These are phyloP conservation scores for Melolontha melolontha DNA, from an alignment of 2,888 invertebrate genomes.

Conservation along the genomic window DNA sequence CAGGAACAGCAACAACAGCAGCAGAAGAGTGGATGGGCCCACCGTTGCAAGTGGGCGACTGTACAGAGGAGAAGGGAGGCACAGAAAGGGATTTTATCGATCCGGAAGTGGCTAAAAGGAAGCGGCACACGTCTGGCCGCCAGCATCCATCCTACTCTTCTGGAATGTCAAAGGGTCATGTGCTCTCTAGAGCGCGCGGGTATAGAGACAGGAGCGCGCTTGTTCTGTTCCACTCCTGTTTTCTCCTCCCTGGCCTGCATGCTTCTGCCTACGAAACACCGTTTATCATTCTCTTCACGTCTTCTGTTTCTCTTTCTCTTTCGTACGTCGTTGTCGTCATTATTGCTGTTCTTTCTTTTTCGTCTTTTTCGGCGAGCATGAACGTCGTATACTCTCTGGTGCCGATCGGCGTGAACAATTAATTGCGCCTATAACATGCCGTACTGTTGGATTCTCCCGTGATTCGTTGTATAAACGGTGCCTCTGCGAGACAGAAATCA, in stretches of 20 bases:
- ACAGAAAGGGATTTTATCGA: constrained; percentile 47
- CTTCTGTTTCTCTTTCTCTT: constrained; percentile 23
- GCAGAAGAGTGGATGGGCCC: constrained; percentile 36
- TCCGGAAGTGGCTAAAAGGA: constrained; percentile 50
- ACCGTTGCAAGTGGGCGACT: constrained; percentile 48
- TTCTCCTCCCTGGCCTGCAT: constrained; percentile 38
- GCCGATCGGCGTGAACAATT: constrained; percentile 35
- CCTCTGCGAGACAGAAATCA: constrained; percentile 25
- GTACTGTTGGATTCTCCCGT: constrained; percentile 25
- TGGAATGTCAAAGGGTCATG: constrained; percentile 51
- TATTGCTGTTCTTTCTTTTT: constrained; percentile 14
- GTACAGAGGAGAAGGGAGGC: constrained; percentile 43
- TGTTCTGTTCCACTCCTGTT: constrained; percentile 39
- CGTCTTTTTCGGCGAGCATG: constrained; percentile 14
- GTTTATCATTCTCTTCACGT: constrained; percentile 39
- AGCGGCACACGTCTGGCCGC: constrained; percentile 51
- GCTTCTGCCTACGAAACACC: constrained; percentile 36
- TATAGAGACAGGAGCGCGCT: constrained; percentile 34
- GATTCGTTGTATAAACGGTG: constrained; percentile 31
- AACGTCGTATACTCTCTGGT: constrained; percentile 29
- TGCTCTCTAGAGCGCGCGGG: constrained; percentile 44
- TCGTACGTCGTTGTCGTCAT: constrained; percentile 3
- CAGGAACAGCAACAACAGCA: constrained; percentile 15
- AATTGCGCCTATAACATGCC: constrained; percentile 32
- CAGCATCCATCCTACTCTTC: constrained; percentile 51